phyloP scores from a whole-genome alignment of 2,797 vertebrate genomes.

The Poeciliopsis infans region DNA sequence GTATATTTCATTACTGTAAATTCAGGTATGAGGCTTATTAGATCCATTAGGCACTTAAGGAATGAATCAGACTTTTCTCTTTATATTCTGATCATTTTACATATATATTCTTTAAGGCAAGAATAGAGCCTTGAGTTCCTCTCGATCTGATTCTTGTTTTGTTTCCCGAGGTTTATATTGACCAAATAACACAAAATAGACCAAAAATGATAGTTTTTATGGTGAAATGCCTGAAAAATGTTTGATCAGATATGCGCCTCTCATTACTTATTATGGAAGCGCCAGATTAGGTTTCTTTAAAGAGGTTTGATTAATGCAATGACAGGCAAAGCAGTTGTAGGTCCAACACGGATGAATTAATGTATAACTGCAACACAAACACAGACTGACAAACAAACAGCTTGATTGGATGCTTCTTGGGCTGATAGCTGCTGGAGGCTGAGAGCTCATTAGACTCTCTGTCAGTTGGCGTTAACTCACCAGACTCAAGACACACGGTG shows the following conservation, averaged over 20 bases:
- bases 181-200: background rate
- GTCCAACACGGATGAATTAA: background rate
- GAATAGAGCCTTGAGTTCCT: too few relatives aligned
- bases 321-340: background rate
- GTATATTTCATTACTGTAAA: too few relatives aligned
- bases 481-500: background rate
- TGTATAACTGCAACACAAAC: slow-evolving; percentile 4
- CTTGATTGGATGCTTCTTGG: slow-evolving; percentile 14
- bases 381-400: slow-evolving; percentile 10
- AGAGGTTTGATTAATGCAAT: background rate
- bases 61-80: too few relatives aligned
- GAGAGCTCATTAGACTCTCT: slow-evolving; percentile 21
- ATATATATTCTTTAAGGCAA: too few relatives aligned
- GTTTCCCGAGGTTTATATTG: background rate
- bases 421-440: background rate
- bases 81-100: too few relatives aligned
- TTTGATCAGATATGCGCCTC: background rate
- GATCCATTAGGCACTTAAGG: too few relatives aligned
- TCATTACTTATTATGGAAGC: background rate
- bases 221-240: background rate
- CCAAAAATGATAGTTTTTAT: background rate
- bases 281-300: background rate
- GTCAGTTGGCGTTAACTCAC: slow-evolving; percentile 1
- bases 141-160: background rate
- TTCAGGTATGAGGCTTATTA: too few relatives aligned